Evolutionary conservation across 2,888 invertebrate genomes (phyloP).

Genomic region (Volucella bombylans): DNA sequence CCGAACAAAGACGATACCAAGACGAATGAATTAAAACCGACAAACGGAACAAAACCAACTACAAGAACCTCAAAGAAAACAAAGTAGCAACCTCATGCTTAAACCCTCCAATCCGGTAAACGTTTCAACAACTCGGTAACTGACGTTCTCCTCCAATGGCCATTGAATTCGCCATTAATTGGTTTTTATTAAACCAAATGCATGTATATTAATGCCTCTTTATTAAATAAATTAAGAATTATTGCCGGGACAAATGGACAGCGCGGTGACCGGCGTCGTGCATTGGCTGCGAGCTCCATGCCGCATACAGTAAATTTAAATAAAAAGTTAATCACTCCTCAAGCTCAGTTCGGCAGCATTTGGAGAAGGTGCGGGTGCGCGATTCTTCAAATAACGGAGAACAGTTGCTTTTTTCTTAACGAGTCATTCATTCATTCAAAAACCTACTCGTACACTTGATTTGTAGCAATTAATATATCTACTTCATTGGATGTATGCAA

Average conservation of each 20-base stretch:
- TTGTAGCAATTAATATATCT: slow-evolving; percentile 51
- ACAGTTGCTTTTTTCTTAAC: slow-evolving; percentile 23
- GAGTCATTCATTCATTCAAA: slow-evolving; percentile 55
- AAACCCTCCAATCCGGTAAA: slow-evolving; percentile 58
- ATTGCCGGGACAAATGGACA: slow-evolving; percentile 61
- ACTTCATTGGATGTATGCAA: slow-evolving; percentile 23
- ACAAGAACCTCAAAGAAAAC: slow-evolving; percentile 26
- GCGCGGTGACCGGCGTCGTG: slow-evolving; percentile 23
- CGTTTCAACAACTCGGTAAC: slow-evolving; percentile 46
- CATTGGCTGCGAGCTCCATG: slow-evolving; percentile 44
- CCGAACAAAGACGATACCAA: slow-evolving; percentile 37
- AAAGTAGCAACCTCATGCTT: slow-evolving; percentile 41
- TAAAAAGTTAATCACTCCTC: slow-evolving; percentile 67
- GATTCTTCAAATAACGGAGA: slow-evolving; percentile 17
- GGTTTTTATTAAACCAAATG: slow-evolving; percentile 73
- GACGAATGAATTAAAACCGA: slow-evolving; percentile 18
- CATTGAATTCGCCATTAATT: slow-evolving; percentile 70
- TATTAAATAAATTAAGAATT: slow-evolving; percentile 73
- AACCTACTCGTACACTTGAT: slow-evolving; percentile 56
- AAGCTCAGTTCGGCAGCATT: slow-evolving; percentile 13
- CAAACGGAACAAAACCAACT: slow-evolving; percentile 26
- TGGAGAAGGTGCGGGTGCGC: slow-evolving; percentile 26
- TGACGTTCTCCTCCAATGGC: slow-evolving; percentile 57
- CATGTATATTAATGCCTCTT: slow-evolving; percentile 73
- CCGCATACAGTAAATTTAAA: slow-evolving; percentile 66